Evolutionary conservation across 2,888 invertebrate genomes (phyloP).

Genomic region (Eupithecia vulgata): DNA sequence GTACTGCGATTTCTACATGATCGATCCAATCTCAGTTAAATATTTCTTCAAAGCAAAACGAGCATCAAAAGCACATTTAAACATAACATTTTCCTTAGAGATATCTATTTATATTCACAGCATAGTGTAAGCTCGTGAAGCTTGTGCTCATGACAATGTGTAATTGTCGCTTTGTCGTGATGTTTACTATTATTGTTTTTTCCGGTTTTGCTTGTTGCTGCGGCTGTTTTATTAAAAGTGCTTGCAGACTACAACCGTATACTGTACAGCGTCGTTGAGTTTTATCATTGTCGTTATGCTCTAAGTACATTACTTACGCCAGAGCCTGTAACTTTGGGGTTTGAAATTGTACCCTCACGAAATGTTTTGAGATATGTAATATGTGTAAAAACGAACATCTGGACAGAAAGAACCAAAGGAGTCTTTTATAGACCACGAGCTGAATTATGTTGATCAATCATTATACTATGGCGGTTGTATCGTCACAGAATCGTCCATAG

Average conservation of each 20-base stretch:
- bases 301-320: background rate
- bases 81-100: background rate
- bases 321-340: background rate
- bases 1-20: no score
- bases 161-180: constrained; percentile 26
- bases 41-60: background rate
- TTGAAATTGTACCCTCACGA: background rate
- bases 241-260: background rate
- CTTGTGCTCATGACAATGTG: constrained; percentile 6
- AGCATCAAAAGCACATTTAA: background rate
- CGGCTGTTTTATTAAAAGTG: constrained; percentile 4
- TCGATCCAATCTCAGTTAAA: background rate
- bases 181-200: constrained; percentile 23
- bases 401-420: no score
- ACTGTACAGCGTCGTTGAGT: background rate
- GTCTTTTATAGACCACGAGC: no score
- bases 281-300: background rate
- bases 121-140: constrained; percentile 8
- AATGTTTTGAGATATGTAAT: background rate
- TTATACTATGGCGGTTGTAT: no score
- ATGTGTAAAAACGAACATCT: background rate
- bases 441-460: no score
- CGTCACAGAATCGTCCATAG: no score
- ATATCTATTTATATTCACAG: background rate
- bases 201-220: constrained; percentile 7